Percentiles rank a stretch among this genome's conserved stretches.
Evolutionary conservation across 2,888 invertebrate genomes (phyloP).

Genomic region (Kryphioiulus occultus): DNA sequence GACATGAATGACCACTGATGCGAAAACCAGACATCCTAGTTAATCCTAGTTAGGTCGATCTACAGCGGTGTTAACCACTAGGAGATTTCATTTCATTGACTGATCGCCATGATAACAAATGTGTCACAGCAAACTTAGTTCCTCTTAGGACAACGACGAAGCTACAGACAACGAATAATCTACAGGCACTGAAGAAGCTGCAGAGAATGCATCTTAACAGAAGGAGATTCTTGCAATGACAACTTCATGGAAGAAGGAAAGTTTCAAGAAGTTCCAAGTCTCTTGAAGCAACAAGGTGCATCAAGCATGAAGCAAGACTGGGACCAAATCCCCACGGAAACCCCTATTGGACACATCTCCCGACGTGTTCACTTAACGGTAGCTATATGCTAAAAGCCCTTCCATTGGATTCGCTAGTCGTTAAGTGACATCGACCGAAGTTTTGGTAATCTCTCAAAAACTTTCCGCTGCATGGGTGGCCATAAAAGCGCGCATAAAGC

Average conservation of each 20-base stretch:
- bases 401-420: not conserved
- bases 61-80: not conserved
- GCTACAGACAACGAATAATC: too few relatives aligned
- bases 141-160: too few relatives aligned
- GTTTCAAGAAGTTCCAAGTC: not conserved
- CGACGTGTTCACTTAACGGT: not conserved
- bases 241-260: too few relatives aligned
- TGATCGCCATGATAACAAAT: too few relatives aligned
- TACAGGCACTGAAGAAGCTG: too few relatives aligned
- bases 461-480: not conserved
- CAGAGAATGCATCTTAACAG: not conserved
- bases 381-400: not conserved
- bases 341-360: not conserved
- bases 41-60: not conserved
- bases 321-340: not conserved
- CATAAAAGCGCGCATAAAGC: conserved; percentile 7
- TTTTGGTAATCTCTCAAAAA: not conserved
- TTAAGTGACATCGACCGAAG: not conserved
- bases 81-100: not conserved
- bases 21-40: not conserved
- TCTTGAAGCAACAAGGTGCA: not conserved
- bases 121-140: too few relatives aligned
- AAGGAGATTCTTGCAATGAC: too few relatives aligned
- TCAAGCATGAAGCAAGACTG: not conserved
- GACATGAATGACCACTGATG: not conserved